A percentile compares a stretch with the other conserved stretches of the same genome.
These are phyloP conservation scores for Agrotis puta DNA, from an alignment of 2,888 invertebrate species.

Conservation along the genomic window DNA sequence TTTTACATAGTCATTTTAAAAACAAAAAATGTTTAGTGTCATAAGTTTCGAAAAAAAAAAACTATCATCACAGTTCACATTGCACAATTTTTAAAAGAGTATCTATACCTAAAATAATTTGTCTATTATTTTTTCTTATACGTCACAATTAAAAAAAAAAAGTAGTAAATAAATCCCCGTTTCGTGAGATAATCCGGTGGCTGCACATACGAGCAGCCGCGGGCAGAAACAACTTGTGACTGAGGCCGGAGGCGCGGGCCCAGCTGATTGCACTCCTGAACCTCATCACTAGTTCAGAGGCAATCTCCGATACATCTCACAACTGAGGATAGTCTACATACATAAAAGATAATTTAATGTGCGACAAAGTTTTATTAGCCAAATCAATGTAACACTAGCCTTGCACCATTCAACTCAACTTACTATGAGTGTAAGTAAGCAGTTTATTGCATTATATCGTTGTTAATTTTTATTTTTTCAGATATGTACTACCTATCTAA, in stretches of 20 bases:
- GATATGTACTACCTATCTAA: neutral
- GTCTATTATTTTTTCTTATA: neutral
- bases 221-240: slow-evolving; percentile 76
- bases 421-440: neutral
- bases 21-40: slow-evolving; percentile 17
- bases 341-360: neutral
- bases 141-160: slow-evolving; percentile 15
- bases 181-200: slow-evolving; percentile 28
- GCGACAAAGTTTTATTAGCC: neutral
- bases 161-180: slow-evolving; percentile 27
- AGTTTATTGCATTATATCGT: neutral
- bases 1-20: slow-evolving; percentile 75
- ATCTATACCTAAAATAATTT: neutral
- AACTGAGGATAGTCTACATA: slow-evolving; percentile 12
- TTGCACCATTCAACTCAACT: neutral
- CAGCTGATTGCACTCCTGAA: slow-evolving; percentile 74
- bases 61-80: slow-evolving; percentile 55
- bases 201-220: slow-evolving; percentile 71
- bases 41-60: slow-evolving; percentile 12
- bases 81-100: slow-evolving; percentile 20
- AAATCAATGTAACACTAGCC: neutral
- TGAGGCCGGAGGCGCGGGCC: slow-evolving; percentile 73
- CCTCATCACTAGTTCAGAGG: slow-evolving; percentile 49
- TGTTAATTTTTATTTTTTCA: slow-evolving; percentile 4
- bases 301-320: slow-evolving; percentile 47